Base-by-base conservation (phyloP, 2,888 invertebrate genomes). In the Drosophila subsilvestris region DNA sequence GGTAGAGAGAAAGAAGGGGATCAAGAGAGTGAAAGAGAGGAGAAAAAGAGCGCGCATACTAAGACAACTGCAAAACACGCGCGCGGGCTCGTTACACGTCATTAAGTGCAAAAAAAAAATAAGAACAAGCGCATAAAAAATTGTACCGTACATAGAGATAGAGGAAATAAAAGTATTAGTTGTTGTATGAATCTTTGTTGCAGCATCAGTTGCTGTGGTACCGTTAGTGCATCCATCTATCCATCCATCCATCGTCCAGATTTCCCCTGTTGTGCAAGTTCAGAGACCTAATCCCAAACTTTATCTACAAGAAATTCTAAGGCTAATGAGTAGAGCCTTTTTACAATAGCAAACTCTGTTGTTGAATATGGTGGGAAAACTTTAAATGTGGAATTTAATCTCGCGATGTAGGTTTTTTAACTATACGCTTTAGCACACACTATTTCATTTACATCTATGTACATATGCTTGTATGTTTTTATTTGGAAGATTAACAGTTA, bases 51-150 rank as follows among this genome's bases (percentile, higher is more conserved):
- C 43, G 22, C 47, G 20, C 45, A 42, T 37, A 62, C 58, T 58
- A 49, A 63, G 48, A 14, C 43, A 60, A 55, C 55, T 54, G 59
- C 54, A 79, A 82, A 63, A 73, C 57, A 80, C 84, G 80, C 80
- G 71, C 84, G 82, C 79, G 65, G 65, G 72, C 65, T 86, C 65
- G 74, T 83, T 83, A 83, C 83, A 83, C 86, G 83, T 83, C 86
- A 83, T 83, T 86, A 86, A 86, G 81, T 81, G 83, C 84, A 81
- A 83, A 67, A 83, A 86, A 75, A 84, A 68, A 83, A 86, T 75
- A 86, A 84, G 84, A 83, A 81, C 81, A 74, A 74, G 79, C 75
- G 71, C 81, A 80, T 83, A 73, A 73, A 63, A 63, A 77, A 79
- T 72, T 59, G 67, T 79, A 63, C 73, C 73, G 57, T 61, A 61